Conservation (phyloP, 2,888 invertebrate genomes). For the Tuberolachnus salignus region DNA sequence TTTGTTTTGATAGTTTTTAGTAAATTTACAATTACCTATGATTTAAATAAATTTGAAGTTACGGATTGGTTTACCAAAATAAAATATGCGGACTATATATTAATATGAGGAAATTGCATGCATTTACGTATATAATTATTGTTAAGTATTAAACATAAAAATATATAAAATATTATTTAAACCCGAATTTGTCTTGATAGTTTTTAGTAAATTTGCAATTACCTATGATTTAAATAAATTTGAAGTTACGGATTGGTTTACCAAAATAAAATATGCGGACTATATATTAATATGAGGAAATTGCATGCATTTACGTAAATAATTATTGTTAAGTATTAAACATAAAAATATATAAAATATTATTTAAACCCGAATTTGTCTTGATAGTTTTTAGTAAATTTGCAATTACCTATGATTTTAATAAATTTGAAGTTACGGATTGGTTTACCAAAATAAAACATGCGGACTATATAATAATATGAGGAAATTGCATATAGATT, state of each 20-base stretch:
- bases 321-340: too few relatives aligned
- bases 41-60: conserved; percentile 1
- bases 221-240: conserved; percentile 1
- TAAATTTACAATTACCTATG: background rate
- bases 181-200: too few relatives aligned
- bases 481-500: background rate
- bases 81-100: background rate
- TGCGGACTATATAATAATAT: conserved; percentile 7
- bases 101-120: conserved; percentile 1
- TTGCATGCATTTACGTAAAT: background rate
- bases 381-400: background rate
- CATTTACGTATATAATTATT: background rate
- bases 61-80: conserved; percentile 29
- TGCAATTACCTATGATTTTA: conserved; percentile 1
- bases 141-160: too few relatives aligned
- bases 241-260: conserved; percentile 29
- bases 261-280: conserved; percentile 4
- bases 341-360: too few relatives aligned
- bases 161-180: too few relatives aligned
- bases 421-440: conserved; percentile 13
- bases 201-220: background rate
- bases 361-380: too few relatives aligned
- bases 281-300: conserved; percentile 4
- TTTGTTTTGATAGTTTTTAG: too few relatives aligned
- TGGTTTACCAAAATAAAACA: conserved; percentile 13